These are phyloP conservation scores for Porites cylindrica DNA, from an alignment of 92 coral and sea anemone genomes.

Conservation along the genomic window DNA sequence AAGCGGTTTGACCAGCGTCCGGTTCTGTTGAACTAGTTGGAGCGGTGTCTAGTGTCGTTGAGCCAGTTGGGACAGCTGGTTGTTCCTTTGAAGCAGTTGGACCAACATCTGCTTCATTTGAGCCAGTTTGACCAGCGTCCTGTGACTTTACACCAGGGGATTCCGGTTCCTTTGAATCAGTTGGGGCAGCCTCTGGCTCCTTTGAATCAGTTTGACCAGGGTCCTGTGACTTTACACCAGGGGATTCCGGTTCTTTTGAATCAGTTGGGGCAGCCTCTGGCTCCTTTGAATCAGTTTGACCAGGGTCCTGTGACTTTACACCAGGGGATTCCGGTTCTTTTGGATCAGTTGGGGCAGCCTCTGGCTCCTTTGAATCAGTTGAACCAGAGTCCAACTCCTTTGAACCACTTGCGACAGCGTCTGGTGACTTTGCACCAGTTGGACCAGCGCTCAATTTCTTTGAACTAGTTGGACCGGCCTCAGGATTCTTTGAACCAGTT, in stretches of 20 bases:
- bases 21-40: neutral
- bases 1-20: neutral
- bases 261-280: neutral
- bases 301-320: neutral
- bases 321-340: neutral
- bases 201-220: neutral
- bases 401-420: neutral
- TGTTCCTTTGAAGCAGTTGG: neutral
- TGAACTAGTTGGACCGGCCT: neutral
- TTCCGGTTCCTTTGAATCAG: too few relatives aligned
- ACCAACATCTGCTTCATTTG: neutral
- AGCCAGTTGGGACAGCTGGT: neutral
- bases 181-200: neutral
- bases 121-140: neutral
- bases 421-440: neutral
- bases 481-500: neutral
- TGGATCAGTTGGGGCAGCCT: too few relatives aligned
- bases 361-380: neutral
- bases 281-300: neutral
- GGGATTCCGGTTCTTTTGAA: neutral
- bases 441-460: neutral
- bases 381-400: neutral
- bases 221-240: neutral
- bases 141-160: neutral
- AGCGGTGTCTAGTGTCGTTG: neutral